Evolutionary conservation across 2,888 invertebrate genomes (phyloP).

Genomic region (Helobdella robusta): DNA sequence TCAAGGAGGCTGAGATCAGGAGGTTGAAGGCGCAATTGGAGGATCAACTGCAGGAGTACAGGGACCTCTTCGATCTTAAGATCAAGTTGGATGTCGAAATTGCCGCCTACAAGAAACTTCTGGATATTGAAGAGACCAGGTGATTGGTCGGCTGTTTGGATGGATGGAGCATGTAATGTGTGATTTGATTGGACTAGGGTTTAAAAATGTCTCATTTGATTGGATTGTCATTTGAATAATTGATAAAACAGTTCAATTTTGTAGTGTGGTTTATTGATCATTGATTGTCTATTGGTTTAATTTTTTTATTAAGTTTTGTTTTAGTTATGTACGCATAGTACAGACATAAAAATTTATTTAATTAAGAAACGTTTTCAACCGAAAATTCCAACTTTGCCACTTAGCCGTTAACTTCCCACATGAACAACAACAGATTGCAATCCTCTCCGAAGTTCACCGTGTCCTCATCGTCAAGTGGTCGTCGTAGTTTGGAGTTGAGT

Average conservation of each 20-base stretch:
- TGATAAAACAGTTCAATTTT: too few species aligned
- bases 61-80: constrained; percentile 92
- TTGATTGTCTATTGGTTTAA: too few species aligned
- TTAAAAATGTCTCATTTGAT: too few species aligned
- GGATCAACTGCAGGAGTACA: constrained; percentile 80
- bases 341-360: too few species aligned
- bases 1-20: constrained; percentile 73
- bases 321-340: too few species aligned
- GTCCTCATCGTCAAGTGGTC: constrained; percentile 13
- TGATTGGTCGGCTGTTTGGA: too few species aligned
- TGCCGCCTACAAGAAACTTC: constrained; percentile 75
- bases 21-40: constrained; percentile 83
- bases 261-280: too few species aligned
- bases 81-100: constrained; percentile 80
- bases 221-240: too few species aligned
- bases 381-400: background rate
- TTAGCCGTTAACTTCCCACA: background rate
- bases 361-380: background rate
- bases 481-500: constrained; percentile 43
- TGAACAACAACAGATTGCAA: constrained; percentile 52
- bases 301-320: too few species aligned
- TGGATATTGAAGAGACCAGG: constrained; percentile 74
- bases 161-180: too few species aligned
- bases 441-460: constrained; percentile 52
- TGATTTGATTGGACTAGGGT: too few species aligned